Conservation (phyloP, 1,140 invertebrate species). For the Bombus pascuorum region DNA sequence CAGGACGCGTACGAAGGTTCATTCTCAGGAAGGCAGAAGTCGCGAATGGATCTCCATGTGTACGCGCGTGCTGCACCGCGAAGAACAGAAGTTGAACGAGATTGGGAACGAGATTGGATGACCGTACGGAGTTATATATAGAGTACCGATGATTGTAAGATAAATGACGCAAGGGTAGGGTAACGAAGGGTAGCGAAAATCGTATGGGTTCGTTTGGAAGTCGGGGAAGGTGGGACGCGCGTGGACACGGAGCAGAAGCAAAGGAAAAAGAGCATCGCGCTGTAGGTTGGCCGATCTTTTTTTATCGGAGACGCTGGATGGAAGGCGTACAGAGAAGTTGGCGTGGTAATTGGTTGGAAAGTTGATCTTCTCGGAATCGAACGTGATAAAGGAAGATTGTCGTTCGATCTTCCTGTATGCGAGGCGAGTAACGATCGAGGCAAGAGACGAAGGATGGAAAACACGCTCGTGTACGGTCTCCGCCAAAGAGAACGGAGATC, state of each 20-base stretch:
- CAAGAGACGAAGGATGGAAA: background rate
- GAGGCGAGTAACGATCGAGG: slow-evolving; percentile 27
- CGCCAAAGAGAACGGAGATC: background rate
- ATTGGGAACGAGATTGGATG: background rate
- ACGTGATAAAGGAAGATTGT: background rate
- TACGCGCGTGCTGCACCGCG: background rate
- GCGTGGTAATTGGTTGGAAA: background rate
- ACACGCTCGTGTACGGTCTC: slow-evolving; percentile 17
- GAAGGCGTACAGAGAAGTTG: background rate
- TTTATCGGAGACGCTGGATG: background rate
- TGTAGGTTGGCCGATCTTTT: background rate
- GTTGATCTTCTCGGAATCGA: background rate
- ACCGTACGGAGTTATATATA: too few relatives aligned
- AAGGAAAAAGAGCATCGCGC: background rate
- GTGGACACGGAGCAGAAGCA: background rate
- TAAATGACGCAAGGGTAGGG: too few relatives aligned
- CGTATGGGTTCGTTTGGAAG: too few relatives aligned
- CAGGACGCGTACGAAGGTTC: background rate
- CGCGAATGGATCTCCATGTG: background rate
- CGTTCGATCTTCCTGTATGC: background rate
- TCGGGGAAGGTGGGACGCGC: background rate
- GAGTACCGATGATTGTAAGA: background rate
- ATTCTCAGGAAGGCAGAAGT: background rate
- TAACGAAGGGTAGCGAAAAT: too few relatives aligned
- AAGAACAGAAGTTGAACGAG: too few relatives aligned